A percentile compares a stretch with the other conserved stretches of the same genome.
These are phyloP conservation scores for Petrophora chlorosata DNA, from an alignment of 2,888 invertebrate genomes.

Conservation along the genomic window DNA sequence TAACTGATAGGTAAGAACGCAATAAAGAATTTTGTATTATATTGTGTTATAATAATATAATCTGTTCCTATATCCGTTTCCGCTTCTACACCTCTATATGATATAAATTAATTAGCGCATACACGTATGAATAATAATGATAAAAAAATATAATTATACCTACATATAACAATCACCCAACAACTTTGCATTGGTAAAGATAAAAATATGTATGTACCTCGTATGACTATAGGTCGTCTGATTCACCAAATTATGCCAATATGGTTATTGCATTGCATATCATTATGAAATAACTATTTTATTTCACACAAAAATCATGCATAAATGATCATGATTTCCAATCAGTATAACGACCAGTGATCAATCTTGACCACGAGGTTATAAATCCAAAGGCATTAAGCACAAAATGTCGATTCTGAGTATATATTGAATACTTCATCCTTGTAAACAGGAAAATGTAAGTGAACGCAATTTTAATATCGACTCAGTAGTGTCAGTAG, in stretches of 20 bases:
- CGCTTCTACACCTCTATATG: too few relatives aligned
- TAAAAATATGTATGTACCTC: too few relatives aligned
- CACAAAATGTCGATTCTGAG: constrained; percentile 9
- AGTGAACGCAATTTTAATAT: constrained; percentile 11
- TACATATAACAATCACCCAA: neutral
- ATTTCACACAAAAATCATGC: constrained; percentile 9
- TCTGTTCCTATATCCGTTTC: too few relatives aligned
- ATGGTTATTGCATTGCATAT: neutral
- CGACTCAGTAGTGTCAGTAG: constrained; percentile 9
- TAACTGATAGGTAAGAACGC: too few relatives aligned
- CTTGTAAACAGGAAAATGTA: constrained; percentile 46
- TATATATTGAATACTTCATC: constrained; percentile 8
- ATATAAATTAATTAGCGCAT: too few relatives aligned
- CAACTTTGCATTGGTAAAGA: too few relatives aligned
- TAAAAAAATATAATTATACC: too few relatives aligned
- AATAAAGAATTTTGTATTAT: too few relatives aligned
- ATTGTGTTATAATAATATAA: too few relatives aligned
- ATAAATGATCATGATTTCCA: constrained; percentile 8
- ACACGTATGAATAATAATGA: too few relatives aligned
- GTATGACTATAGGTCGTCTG: too few relatives aligned
- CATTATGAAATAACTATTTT: neutral
- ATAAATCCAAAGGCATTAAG: constrained; percentile 1
- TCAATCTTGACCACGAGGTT: constrained; percentile 11
- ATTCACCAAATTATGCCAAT: neutral
- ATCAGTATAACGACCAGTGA: constrained; percentile 28